phyloP scores from a whole-genome alignment of 2,888 invertebrate species.

The Idaea straminata region DNA sequence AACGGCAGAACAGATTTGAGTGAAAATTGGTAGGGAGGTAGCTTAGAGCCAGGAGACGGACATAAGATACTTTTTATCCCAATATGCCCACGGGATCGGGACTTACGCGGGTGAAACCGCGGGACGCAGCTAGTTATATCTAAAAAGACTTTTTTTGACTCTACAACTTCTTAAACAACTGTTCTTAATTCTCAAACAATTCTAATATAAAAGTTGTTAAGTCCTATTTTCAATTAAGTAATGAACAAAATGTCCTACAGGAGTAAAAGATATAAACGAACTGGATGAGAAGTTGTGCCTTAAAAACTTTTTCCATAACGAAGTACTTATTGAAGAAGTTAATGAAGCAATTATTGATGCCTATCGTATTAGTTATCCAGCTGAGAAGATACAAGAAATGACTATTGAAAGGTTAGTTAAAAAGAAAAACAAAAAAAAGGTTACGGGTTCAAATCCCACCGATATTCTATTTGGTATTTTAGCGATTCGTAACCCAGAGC shows the following conservation, averaged over 20 bases:
- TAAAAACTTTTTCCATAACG: conserved; percentile 26
- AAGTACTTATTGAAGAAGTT: conserved; percentile 33
- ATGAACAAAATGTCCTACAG: conserved; percentile 20
- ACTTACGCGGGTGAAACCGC: too few relatives aligned
- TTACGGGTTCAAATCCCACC: neutral
- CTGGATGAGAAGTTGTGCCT: conserved; percentile 29
- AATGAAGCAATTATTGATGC: conserved; percentile 31
- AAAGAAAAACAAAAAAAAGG: neutral
- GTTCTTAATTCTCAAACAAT: neutral
- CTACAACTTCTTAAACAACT: neutral
- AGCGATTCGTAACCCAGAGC: too few relatives aligned
- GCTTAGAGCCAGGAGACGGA: too few relatives aligned
- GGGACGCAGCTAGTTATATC: too few relatives aligned
- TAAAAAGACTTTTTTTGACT: neutral
- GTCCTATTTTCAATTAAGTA: neutral
- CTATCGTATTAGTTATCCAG: conserved; percentile 25
- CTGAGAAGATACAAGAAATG: conserved; percentile 26
- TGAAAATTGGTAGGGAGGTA: too few relatives aligned
- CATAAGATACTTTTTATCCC: too few relatives aligned
- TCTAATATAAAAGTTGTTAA: neutral
- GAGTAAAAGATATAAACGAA: conserved; percentile 28
- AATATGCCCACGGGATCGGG: too few relatives aligned
- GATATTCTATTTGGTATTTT: neutral
- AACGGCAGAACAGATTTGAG: too few relatives aligned
- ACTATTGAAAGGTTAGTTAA: conserved; percentile 44